These are phyloP conservation scores for Prietella phreatophila DNA, from an alignment of 2,113 vertebrate genomes.

Conservation along the genomic window DNA sequence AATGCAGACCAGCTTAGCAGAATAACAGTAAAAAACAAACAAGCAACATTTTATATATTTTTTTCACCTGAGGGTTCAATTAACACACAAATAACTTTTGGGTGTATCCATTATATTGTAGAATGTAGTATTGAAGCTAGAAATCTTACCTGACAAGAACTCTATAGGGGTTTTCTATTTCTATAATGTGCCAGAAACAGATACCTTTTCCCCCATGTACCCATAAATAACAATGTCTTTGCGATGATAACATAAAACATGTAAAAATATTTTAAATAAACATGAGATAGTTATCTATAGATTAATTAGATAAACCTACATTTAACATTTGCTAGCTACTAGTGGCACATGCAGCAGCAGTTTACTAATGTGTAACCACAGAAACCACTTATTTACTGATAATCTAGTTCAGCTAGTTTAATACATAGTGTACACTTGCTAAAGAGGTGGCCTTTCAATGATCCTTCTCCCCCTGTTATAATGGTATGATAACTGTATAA, in stretches of 20 bases:
- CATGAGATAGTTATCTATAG: not conserved
- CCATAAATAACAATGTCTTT: not conserved
- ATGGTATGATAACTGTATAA: not conserved
- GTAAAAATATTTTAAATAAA: not conserved
- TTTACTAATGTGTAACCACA: not conserved
- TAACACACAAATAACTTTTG: not conserved
- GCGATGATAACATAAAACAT: not conserved
- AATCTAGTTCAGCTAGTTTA: not conserved
- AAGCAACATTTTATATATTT: not conserved
- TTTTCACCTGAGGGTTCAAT: slow-evolving; percentile 22
- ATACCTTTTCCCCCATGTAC: not conserved
- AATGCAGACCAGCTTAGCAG: not conserved
- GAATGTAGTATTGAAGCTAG: not conserved
- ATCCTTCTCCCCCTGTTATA: no score
- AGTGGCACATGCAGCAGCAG: not conserved
- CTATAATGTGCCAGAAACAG: not conserved
- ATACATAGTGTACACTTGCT: not conserved
- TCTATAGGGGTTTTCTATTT: not conserved
- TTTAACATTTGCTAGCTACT: not conserved
- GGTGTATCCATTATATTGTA: not conserved
- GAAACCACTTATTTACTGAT: not conserved
- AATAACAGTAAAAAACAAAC: not conserved
- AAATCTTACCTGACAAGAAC: not conserved
- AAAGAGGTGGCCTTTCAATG: not conserved
- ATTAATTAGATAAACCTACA: not conserved